Evolutionary conservation across 2,113 vertebrate genomes (phyloP), one percentile per base, ranked within the genome.

Genomic region (Pterophyllum scalare): DNA sequence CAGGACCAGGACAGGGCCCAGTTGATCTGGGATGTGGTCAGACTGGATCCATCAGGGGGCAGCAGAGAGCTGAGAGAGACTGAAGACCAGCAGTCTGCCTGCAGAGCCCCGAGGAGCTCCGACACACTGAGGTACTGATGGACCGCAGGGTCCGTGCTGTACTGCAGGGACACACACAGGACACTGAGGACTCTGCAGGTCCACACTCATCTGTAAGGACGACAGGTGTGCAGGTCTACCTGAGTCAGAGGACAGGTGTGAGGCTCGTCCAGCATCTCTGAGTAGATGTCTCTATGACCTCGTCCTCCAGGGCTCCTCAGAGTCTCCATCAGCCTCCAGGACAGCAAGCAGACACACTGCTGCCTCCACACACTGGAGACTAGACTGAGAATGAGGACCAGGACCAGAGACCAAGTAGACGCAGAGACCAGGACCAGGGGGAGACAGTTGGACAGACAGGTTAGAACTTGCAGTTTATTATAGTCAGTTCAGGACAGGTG

Each of bases 261-360:
- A 14, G 56, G 85, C 67, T 96, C 83, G 35, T 93, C 94, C 59
- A 98, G 59, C 93, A 98, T 97, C 93, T 98, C 97, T 24, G 77
- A 87, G 89, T 97, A 97, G 72, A 98, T 93, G 79, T 98, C 95
- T 89, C 97, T 96, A 24, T 80, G 28, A 65, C 31, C 43, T 61
- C 7, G 2, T 80, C 83, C 49, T 82, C 46, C 38, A 64, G 35
- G 49, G 70, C 62, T 54, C 82, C 81, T 14, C 89, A 94, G 33
- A 22, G 57, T 78, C 94, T 93, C 83, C 95, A 96, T 87, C 85
- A 97, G 77, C 86, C 94, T 94, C 92, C 94, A 92, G 24, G 91
- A 95, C 77, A 94, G 74, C 14, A 84, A 0, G 4, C 90, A 89
- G 80, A 96, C 83, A 40, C 90, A 85, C 76, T 91, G 91, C 20